These are phyloP conservation scores for Eustalomyia histrio DNA, from an alignment of 2,888 invertebrate species.

Conservation along the genomic window DNA sequence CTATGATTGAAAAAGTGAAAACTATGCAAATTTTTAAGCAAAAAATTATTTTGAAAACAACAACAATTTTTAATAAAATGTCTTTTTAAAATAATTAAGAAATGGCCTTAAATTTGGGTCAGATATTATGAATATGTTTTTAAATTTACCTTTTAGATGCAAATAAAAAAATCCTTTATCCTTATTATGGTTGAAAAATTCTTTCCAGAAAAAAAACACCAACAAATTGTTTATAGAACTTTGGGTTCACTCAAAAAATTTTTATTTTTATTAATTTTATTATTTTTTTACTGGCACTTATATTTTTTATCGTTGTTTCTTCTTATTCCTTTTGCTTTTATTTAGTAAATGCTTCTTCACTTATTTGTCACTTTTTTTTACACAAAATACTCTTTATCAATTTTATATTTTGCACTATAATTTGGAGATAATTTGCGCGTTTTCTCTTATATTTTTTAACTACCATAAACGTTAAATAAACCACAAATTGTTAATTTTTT, in stretches of 20 bases:
- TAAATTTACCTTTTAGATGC: constrained; percentile 18
- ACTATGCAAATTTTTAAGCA: constrained; percentile 28
- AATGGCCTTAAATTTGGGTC: neutral
- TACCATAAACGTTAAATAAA: constrained; percentile 27
- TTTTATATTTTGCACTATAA: constrained; percentile 29
- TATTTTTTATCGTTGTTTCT: constrained; percentile 22
- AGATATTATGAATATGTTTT: neutral
- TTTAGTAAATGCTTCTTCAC: constrained; percentile 45
- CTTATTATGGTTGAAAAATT: neutral
- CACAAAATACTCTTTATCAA: constrained; percentile 18
- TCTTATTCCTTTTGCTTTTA: constrained; percentile 21
- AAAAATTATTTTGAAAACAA: neutral
- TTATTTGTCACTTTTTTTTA: constrained; percentile 38
- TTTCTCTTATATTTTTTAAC: constrained; percentile 42
- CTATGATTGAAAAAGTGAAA: constrained; percentile 58
- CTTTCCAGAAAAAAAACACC: neutral
- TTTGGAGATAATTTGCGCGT: constrained; percentile 51
- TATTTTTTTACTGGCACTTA: constrained; percentile 5
- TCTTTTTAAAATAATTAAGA: too few relatives aligned
- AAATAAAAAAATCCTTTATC: neutral
- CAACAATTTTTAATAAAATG: neutral
- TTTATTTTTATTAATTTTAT: neutral
- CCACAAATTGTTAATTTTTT: constrained; percentile 29
- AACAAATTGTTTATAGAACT: neutral
- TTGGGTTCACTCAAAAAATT: neutral